Evolutionary conservation across 1,140 invertebrate genomes (phyloP), one percentile per base, ranked within the genome.

Genomic region (Papilio polyxenes): DNA sequence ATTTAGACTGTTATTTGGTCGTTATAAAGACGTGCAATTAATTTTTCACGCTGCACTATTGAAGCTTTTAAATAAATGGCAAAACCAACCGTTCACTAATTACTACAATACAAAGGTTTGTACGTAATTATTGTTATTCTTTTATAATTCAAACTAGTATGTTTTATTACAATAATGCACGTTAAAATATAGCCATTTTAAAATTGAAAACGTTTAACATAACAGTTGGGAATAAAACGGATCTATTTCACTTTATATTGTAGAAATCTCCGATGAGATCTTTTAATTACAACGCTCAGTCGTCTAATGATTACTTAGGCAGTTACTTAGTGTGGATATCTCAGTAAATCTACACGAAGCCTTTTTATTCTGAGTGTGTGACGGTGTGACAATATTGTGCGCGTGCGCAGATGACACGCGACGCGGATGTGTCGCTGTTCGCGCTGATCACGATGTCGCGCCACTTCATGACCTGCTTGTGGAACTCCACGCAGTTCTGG

Each of bases 381-480:
- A 44, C 40, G 23, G 23, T 31, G 40, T 44, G 4, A 44, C 40
- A 48, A 69, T 76, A 31, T 20, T 72, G 62, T 77, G 81, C 59
- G 11, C 81, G 37, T 78, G 10, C 5, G n/a, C 83, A 95, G 94
- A 90, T 94, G 90, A 83, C 90, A 13, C 91, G 94, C 51, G 94
- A 94, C 76, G 90, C 93, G 44, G 94, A 95, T 87, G 90, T 95
- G 81, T 95, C 95, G 0, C 89, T 98, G 44, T 97, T 97, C 91
- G 96, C 98, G 90, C 96, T 99, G 48, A 97, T 99, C 85, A 98
- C 98, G 95, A 97, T 99, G 96, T 98, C 98, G 80, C 96, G 98
- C 17, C 97, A 98, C 95, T 98, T 97, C 92, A 97, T 97, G 93
- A 96, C 96, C 85, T 96, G 96, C 82, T 92, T 98, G 82, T 97